Evolutionary conservation across 2,888 invertebrate genomes (phyloP), one percentile per base, ranked within the genome.

Genomic region (Lottia scabra): DNA sequence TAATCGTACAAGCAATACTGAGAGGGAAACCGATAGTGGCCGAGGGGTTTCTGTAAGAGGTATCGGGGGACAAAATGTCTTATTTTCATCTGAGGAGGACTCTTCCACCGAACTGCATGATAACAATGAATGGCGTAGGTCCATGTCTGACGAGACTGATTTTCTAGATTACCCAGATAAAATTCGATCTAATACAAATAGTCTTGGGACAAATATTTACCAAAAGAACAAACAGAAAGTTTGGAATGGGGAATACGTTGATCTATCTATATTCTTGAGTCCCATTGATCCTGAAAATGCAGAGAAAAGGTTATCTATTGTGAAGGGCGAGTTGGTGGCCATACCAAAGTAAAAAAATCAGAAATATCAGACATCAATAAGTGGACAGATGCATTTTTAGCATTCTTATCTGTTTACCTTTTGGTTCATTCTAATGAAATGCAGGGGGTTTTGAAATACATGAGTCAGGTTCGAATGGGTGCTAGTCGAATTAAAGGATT

Each of bases 301-400:
- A 5, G 38, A 23, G 56, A 56, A 23, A 19, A 8, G n/a, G 12
- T 56, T 10, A 1, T 4, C 23, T 2, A 23, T n/a, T 19, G 8
- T 23, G 2, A 19, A 30, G 12, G 56, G 70, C 3, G 65, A 70
- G 43, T 30, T 70, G 10, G 48, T 63, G 26, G 45, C 45, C 15
- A 70, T 30, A 56, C 43, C 38, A 6, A 19, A n/a, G 15, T 15
- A 19, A 56, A 19, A 56, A 23, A 56, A 56, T 56, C 19, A 6
- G 66, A 69, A 67, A 70, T 67, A 5, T 46, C 15, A 3, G 46
- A 13, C 23, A 70, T 73, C 19, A 66, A 73, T 1, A 43, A 67
- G 1, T 73, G n/a, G n/a, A n/a, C n/a, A n/a, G n/a, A n/a, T 19
- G 73, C 69, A 19, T 73, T 73, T 27, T 12, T 73, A n/a, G 45